Evolutionary conservation across 1,140 invertebrate genomes (phyloP).

Genomic region (Melipona quadrifasciata): DNA sequence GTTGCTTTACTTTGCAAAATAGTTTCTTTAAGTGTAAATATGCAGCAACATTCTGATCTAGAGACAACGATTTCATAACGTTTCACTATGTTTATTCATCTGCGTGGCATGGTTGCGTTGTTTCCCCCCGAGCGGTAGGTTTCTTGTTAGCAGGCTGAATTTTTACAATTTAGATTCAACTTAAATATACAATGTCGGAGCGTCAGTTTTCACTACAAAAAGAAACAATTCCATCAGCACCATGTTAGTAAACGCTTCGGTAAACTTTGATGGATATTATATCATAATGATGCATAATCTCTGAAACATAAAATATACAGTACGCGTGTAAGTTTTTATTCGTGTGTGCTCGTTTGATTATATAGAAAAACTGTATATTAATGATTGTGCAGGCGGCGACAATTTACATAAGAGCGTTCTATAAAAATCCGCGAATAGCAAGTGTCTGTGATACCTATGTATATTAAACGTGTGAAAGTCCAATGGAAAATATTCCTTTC

Average conservation of each 20-base stretch:
- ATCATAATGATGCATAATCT: constrained; percentile 12
- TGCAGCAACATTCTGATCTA: not conserved
- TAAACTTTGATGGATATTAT: constrained; percentile 27
- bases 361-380: constrained; percentile 27
- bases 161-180: constrained; percentile 33
- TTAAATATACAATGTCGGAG: constrained; percentile 3
- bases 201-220: not conserved
- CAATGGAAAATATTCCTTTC: constrained; percentile 8
- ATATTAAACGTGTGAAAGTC: not conserved
- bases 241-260: not conserved
- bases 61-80: constrained; percentile 22
- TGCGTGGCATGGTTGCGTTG: not conserved
- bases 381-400: constrained; percentile 30
- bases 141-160: constrained; percentile 21
- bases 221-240: not conserved
- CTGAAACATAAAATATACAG: not conserved
- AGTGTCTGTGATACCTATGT: not conserved
- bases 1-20: constrained; percentile 1
- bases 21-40: constrained; percentile 18
- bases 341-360: constrained; percentile 18
- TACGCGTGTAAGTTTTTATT: not conserved
- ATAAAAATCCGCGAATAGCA: constrained; percentile 10
- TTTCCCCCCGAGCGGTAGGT: constrained; percentile 5
- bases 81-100: constrained; percentile 32
- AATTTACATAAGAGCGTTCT: constrained; percentile 36